Evolutionary conservation across 2,888 invertebrate species (phyloP).

Genomic region (Crioceris asparagi): DNA sequence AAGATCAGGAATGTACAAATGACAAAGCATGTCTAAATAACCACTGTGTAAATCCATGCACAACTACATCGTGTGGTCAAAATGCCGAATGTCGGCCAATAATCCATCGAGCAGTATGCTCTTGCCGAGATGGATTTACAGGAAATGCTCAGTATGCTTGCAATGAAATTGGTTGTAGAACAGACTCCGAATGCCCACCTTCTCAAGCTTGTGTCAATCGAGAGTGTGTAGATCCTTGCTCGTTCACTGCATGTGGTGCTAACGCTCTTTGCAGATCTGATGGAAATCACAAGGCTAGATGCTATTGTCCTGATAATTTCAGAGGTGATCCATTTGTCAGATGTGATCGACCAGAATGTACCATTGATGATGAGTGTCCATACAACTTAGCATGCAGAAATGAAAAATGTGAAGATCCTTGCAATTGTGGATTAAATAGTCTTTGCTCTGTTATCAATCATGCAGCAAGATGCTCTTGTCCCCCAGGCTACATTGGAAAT

Average conservation of each 20-base stretch:
- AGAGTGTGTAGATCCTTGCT: slow-evolving; percentile 70
- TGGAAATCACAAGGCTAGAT: slow-evolving; percentile 67
- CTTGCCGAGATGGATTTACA: slow-evolving; percentile 70
- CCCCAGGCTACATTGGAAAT: slow-evolving; percentile 71
- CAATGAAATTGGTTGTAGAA: slow-evolving; percentile 67
- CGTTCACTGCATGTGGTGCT: slow-evolving; percentile 66
- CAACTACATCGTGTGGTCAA: slow-evolving; percentile 55
- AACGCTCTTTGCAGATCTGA: slow-evolving; percentile 71
- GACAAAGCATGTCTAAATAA: slow-evolving; percentile 72
- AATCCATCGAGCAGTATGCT: slow-evolving; percentile 70
- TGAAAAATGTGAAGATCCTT: slow-evolving; percentile 73
- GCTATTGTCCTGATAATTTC: slow-evolving; percentile 73
- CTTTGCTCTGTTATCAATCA: slow-evolving; percentile 70
- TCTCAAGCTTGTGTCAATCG: slow-evolving; percentile 73
- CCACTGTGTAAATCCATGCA: slow-evolving; percentile 66
- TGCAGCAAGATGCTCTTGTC: slow-evolving; percentile 67
- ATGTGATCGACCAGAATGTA: slow-evolving; percentile 71
- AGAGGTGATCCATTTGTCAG: slow-evolving; percentile 69
- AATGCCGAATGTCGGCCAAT: slow-evolving; percentile 71
- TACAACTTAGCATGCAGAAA: slow-evolving; percentile 67
- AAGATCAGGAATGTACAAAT: slow-evolving; percentile 69
- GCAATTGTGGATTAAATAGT: slow-evolving; percentile 69
- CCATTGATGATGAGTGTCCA: slow-evolving; percentile 64
- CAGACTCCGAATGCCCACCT: slow-evolving; percentile 73
- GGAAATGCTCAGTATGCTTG: slow-evolving; percentile 75